Base-by-base conservation (phyloP, 2,888 invertebrate genomes). In the Venusia cambrica region DNA sequence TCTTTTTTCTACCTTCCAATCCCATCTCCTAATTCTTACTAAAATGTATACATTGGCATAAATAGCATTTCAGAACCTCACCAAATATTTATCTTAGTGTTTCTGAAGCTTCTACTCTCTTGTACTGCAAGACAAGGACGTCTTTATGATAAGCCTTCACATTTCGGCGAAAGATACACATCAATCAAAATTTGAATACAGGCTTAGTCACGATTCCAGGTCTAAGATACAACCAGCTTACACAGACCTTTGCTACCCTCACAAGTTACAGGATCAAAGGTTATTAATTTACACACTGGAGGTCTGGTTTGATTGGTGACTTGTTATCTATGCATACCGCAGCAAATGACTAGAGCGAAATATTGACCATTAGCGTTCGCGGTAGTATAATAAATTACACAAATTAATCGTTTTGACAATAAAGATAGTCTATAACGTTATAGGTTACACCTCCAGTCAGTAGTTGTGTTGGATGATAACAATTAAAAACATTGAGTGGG, bases 141-240 rank as follows among this genome's bases (percentile, higher is more conserved):
- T 59, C 48, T 57, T 61, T 60, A 59, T 51, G 37, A 44, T 56
- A 56, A 54, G 48, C 54, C 57, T 62, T 57, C 50, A 58, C 59
- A 65, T 62, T 73, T 71, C 57, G 63, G 57, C 60, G 54, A 68
- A 65, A 62, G 64, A 65, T 62, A 61, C 51, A 54, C 64, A 77
- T 77, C 75, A 63, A 74, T 77, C 76, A 74, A 70, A 66, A 71
- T 72, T 74, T 69, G 62, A 69, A 68, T 71, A 65, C 60, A 57
- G 58, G 51, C 45, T 54, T 52, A 56, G 73, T 74, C 73, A 73
- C 69, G 71, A 70, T 51, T 59, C 42, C 38, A 35, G 43, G 48
- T 40, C 48, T 54, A 48, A 48, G 4, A 28, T 5, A 15, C 13
- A 37, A 43, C 67, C 56, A 62, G 27, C 35, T 15, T 46, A 50